Evolutionary conservation across 2,797 vertebrate species (phyloP).

Genomic region (Sebastes ruberrimus): DNA sequence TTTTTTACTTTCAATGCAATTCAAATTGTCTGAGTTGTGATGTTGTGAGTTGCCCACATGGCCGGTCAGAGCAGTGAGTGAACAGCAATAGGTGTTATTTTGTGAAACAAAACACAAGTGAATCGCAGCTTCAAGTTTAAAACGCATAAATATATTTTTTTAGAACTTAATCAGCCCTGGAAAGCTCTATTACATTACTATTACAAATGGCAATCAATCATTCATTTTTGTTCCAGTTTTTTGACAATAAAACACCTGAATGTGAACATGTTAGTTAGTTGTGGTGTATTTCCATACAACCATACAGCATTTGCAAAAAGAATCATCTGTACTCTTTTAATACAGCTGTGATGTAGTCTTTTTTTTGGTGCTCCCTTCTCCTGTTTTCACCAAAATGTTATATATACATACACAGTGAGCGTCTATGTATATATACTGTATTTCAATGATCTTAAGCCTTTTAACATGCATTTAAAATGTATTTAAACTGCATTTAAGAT

Average conservation of each 20-base stretch:
- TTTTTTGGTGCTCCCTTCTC: rapidly evolving
- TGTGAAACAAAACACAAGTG: neutral
- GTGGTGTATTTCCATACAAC: neutral
- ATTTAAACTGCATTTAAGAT: neutral
- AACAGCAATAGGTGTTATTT: neutral
- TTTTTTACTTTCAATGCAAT: neutral
- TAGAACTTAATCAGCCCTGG: neutral
- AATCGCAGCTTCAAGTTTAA: neutral
- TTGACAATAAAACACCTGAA: neutral
- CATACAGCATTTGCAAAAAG: too few relatives aligned
- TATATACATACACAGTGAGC: too few relatives aligned
- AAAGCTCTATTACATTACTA: neutral
- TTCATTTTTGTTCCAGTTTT: neutral
- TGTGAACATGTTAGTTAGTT: neutral
- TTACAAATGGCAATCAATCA: neutral
- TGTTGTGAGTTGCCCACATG: neutral
- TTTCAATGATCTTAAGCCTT: neutral
- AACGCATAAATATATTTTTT: neutral
- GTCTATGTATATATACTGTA: neutral
- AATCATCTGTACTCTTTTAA: neutral
- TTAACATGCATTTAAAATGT: neutral
- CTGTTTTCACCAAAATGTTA: neutral
- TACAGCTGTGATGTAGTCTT: neutral
- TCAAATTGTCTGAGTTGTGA: neutral
- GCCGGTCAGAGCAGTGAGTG: neutral